These are phyloP conservation scores for Epinotia brunnichana DNA, from an alignment of 2,888 invertebrate species.

Conservation along the genomic window DNA sequence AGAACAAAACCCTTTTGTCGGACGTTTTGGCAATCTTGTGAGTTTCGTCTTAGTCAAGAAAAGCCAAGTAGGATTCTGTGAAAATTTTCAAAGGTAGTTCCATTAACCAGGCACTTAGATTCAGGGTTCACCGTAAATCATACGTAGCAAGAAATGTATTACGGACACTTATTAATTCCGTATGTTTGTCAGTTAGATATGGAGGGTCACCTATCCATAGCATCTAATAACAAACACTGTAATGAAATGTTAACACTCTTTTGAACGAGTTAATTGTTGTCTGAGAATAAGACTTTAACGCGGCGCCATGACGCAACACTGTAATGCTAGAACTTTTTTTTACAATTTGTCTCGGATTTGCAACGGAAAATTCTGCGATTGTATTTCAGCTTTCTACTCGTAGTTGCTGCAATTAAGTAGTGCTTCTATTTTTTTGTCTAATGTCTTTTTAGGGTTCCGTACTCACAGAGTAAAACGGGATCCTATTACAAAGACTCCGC, in stretches of 20 bases:
- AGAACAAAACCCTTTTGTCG: no score
- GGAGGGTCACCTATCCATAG: neutral
- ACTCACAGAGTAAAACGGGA: no score
- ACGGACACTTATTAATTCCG: neutral
- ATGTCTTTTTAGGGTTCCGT: neutral
- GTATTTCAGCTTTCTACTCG: slow-evolving; percentile 18
- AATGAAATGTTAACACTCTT: neutral
- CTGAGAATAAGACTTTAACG: neutral
- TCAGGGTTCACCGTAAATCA: neutral
- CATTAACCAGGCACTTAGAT: neutral
- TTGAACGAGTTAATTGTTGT: neutral
- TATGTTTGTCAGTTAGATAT: neutral
- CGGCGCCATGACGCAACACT: neutral
- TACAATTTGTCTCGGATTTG: slow-evolving; percentile 15
- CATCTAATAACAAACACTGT: neutral
- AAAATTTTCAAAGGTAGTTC: neutral
- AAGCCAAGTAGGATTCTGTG: no score
- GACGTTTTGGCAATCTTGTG: no score
- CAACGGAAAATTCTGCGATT: neutral
- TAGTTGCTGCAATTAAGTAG: neutral
- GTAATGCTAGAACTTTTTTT: slow-evolving; percentile 2
- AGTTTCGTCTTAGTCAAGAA: no score
- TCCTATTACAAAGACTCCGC: no score
- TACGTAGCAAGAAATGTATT: neutral
- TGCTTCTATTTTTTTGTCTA: neutral